phyloP scores from a whole-genome alignment of 2,797 vertebrate species.

The Ctenopoma multispine region DNA sequence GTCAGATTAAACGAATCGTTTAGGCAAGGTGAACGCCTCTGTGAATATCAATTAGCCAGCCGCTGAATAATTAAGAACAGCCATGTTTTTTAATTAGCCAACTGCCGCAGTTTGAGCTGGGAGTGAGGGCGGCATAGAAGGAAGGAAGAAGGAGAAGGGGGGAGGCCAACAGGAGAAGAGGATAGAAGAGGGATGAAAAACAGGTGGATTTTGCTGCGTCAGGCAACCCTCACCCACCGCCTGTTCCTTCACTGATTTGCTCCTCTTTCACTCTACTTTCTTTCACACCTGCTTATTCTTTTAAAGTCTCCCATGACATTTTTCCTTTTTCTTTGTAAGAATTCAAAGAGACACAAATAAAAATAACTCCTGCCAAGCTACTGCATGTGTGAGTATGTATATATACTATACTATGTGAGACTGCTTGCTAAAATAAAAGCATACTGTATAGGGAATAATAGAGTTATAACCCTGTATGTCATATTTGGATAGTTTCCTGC shows the following conservation, averaged over 20 bases:
- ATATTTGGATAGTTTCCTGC: neutral
- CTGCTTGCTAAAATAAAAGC: slow-evolving; percentile 3
- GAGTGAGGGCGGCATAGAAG: slow-evolving; percentile 31
- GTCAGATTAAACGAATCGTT: slow-evolving; percentile 84
- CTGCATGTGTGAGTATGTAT: slow-evolving; percentile 7
- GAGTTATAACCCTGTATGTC: neutral
- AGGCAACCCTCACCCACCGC: slow-evolving; percentile 49
- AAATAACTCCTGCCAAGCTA: slow-evolving; percentile 37
- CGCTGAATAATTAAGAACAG: slow-evolving; percentile 90
- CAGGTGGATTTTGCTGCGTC: slow-evolving; percentile 73
- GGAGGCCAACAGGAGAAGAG: slow-evolving; percentile 35
- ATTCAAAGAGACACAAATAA: slow-evolving; percentile 39
- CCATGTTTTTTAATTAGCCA: slow-evolving; percentile 88
- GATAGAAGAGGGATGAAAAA: slow-evolving; percentile 62
- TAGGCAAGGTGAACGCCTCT: slow-evolving; percentile 77
- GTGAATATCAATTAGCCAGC: slow-evolving; percentile 89
- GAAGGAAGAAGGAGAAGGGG: slow-evolving; percentile 20
- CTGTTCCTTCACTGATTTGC: slow-evolving; percentile 49
- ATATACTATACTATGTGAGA: neutral
- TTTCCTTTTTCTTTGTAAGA: slow-evolving; percentile 15
- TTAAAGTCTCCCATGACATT: slow-evolving; percentile 50
- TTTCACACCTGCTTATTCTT: slow-evolving; percentile 53
- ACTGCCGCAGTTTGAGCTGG: slow-evolving; percentile 80
- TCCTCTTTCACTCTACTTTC: slow-evolving; percentile 34
- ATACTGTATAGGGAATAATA: neutral